Base-by-base conservation (phyloP, 2,888 invertebrate species). In the Phoronis australis region DNA sequence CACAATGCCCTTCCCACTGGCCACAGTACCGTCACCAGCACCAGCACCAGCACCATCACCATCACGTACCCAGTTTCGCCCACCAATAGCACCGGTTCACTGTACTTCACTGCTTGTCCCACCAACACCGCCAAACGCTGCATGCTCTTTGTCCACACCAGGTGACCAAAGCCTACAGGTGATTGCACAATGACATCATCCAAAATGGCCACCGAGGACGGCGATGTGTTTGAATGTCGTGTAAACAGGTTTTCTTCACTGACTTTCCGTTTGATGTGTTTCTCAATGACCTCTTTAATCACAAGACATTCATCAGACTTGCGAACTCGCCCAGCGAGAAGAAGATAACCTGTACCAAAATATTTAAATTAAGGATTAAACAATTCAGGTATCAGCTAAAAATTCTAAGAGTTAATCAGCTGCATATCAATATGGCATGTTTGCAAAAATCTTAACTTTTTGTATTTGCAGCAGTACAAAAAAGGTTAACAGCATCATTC, bases 141-240 rank as follows among this genome's bases (percentile, higher is more conserved):
- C 88, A 96, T 89, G 66, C 89, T 90, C 59, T 83, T 85, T 0
- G 99, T 99, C 93, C 96, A 95, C 0, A 97, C 94, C 21, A 99
- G 83, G 68, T 93, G 88, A 3, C 82, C 79, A 67, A 88, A 88
- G 27, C 80, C 82, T 31, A 12, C 31, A 31, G 31, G 31, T 9
- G 31, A 15, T 31, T 31, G 31, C 15, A 12, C 42, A 2, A 58
- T 57, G 9, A 68, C 54, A 35, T 51, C 37, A 39, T 61, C 52
- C 45, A 70, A 51, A 31, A 65, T 45, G 21, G 55, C 46, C 5
- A 48, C 56, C 0, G 92, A 90, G 0, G 91, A 90, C 0, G 83
- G 75, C 0, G 94, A 93, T 0, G 89, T 88, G 21, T 75, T 62
- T 1, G 73, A 65, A 54, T 66, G 64, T 42, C 69, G 41, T 9